phyloP scores from a whole-genome alignment of 2,113 vertebrate genomes.

The Ranitomeya imitator region DNA sequence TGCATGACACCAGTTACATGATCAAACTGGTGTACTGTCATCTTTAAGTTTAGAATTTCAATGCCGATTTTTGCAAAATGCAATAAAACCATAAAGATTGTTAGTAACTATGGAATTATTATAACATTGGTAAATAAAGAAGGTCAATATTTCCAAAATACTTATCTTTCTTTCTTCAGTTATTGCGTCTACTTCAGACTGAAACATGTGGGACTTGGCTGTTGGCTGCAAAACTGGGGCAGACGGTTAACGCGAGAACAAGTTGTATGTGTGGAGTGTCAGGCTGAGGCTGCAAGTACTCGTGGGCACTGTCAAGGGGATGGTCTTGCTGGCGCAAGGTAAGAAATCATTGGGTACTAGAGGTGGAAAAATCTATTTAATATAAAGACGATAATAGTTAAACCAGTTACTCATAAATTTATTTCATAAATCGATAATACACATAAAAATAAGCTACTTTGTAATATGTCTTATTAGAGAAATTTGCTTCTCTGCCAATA shows the following conservation, averaged over 20 bases:
- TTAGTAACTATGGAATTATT: neutral
- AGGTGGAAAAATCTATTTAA: neutral
- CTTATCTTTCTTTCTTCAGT: constrained; percentile 61
- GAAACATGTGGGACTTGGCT: constrained; percentile 72
- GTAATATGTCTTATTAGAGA: too few species aligned
- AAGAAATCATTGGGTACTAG: constrained; percentile 1
- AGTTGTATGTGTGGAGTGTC: constrained; percentile 76
- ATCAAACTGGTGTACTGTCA: too few species aligned
- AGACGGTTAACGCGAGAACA: constrained; percentile 71
- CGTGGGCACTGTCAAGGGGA: constrained; percentile 73
- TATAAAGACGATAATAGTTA: neutral
- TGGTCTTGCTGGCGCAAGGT: constrained; percentile 76
- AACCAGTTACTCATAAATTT: too few species aligned
- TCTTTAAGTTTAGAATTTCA: too few species aligned
- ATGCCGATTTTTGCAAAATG: too few species aligned
- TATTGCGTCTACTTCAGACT: constrained; percentile 81
- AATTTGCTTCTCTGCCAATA: too few species aligned
- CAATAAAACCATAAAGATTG: too few species aligned
- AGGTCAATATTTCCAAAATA: neutral
- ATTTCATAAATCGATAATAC: too few species aligned
- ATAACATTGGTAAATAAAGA: neutral
- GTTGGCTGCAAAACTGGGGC: constrained; percentile 75
- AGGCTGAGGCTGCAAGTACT: constrained; percentile 67
- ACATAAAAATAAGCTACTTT: too few species aligned
- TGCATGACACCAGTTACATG: too few species aligned